phyloP scores from a whole-genome alignment of 2,113 vertebrate genomes.

The Pelecanus crispus region DNA sequence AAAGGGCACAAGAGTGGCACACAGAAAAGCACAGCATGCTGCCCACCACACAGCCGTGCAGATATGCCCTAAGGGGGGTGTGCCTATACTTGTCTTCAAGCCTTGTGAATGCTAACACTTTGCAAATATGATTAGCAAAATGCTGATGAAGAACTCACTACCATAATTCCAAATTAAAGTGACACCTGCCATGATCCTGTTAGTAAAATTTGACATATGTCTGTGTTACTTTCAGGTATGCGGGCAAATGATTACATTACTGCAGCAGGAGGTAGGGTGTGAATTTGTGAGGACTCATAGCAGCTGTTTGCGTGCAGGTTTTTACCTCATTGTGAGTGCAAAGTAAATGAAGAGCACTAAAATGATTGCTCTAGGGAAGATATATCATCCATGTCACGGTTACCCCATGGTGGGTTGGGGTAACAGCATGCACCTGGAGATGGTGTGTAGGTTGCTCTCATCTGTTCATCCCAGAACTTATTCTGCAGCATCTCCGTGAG shows the following conservation, averaged over 20 bases:
- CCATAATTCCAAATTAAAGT: neutral
- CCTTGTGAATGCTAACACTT: neutral
- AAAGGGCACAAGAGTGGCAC: neutral
- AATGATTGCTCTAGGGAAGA: neutral
- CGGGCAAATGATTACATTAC: neutral
- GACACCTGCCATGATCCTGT: neutral
- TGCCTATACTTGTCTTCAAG: neutral
- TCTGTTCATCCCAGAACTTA: neutral
- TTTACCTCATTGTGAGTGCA: neutral
- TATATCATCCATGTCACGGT: fast-evolving
- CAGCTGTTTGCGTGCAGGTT: neutral
- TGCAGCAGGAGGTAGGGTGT: neutral
- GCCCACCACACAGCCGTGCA: neutral
- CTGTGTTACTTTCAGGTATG: neutral
- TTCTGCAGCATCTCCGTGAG: neutral
- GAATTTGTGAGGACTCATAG: neutral
- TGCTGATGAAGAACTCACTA: neutral
- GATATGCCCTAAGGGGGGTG: neutral
- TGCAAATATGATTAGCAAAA: neutral
- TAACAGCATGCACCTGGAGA: neutral
- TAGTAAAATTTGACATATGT: neutral
- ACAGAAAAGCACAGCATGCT: neutral
- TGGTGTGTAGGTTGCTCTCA: neutral
- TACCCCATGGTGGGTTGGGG: neutral
- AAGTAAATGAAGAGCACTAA: neutral